Base-by-base conservation (phyloP, 1,140 invertebrate species). In the Drosophila ambigua region DNA sequence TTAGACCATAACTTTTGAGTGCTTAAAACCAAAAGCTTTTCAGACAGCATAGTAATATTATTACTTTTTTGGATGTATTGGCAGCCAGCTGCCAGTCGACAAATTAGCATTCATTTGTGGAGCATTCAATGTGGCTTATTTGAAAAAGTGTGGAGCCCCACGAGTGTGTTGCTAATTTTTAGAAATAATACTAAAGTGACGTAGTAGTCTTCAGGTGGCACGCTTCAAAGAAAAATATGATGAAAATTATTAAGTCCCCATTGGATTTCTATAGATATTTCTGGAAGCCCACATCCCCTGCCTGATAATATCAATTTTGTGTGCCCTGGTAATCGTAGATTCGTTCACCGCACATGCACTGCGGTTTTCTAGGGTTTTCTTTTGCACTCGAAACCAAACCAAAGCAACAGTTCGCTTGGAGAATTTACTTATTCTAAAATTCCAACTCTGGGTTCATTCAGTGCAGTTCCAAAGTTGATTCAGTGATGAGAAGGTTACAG, bases 401-500 rank as follows among this genome's bases (percentile, higher is more conserved):
- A 51, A 16, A 46, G 9, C 44, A 41, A 28, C 39, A 16, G 43
- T 24, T 54, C 0, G 28, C n/a, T 39, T 39, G 49, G 8, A 8
- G 58, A 83, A 48, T 73, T 28, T 53, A 79, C 52, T 60, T 67
- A 67, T 39, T 39, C 5, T n/a, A 5, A 20, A 53, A 51, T 41
- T 23, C 39, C 9, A n/a, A 26, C 13, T 28, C 45, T 3, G 2
- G 26, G 8, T 6, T 35, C 39, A 39, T 4, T 26, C 9, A 52
- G 15, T 67, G 16, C 52, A 83, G 80, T 83, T 72, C 2, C 6
- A 3, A 59, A 62, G 9, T 52, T 16, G 45, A 48, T 48, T 44
- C 62, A 16, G 57, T 11, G 50, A 83, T 85, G 80, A 73, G 49
- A 83, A 77, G 72, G 59, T 72, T 59, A 57, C 13, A 43, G 5